Evolutionary conservation across 2,888 invertebrate genomes (phyloP).

Genomic region (Sarcophaga caerulescens): DNA sequence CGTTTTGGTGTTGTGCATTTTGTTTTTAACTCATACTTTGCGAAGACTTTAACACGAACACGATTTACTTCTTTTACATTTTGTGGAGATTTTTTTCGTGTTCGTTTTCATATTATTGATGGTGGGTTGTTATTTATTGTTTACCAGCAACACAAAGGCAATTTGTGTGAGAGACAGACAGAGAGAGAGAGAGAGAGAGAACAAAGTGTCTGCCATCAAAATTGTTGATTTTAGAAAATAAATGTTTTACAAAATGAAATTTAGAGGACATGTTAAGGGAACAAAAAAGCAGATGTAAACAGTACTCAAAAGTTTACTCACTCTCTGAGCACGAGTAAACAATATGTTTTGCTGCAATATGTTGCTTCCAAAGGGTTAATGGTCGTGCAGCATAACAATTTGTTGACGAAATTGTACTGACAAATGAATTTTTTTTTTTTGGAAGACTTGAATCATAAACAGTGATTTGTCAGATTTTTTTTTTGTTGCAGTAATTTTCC

Average conservation of each 20-base stretch:
- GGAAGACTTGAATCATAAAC: background rate
- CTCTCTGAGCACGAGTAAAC: background rate
- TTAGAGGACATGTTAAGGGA: background rate
- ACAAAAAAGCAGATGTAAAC: background rate
- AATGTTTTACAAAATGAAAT: slow-evolving; percentile 20
- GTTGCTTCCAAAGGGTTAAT: slow-evolving; percentile 41
- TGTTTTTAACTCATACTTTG: background rate
- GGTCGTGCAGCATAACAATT: slow-evolving; percentile 27
- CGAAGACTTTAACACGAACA: background rate
- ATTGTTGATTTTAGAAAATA: slow-evolving; percentile 40
- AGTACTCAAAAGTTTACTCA: background rate
- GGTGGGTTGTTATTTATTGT: background rate
- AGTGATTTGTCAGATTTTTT: slow-evolving; percentile 7
- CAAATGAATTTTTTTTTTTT: background rate
- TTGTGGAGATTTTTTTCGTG: background rate
- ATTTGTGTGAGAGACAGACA: background rate
- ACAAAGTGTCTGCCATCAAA: slow-evolving; percentile 13
- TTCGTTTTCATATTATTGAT: slow-evolving; percentile 9
- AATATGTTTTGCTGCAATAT: slow-evolving; percentile 30
- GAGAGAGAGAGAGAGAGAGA: background rate
- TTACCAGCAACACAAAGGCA: background rate
- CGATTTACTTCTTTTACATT: background rate
- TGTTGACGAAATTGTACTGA: slow-evolving; percentile 10
- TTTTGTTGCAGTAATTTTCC: too few species aligned
- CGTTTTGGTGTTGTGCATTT: slow-evolving; percentile 8